A percentile compares a stretch with the other conserved stretches of the same genome.
phyloP scores from a whole-genome alignment of 2,888 invertebrate genomes.

The Macroteleia sp. region DNA sequence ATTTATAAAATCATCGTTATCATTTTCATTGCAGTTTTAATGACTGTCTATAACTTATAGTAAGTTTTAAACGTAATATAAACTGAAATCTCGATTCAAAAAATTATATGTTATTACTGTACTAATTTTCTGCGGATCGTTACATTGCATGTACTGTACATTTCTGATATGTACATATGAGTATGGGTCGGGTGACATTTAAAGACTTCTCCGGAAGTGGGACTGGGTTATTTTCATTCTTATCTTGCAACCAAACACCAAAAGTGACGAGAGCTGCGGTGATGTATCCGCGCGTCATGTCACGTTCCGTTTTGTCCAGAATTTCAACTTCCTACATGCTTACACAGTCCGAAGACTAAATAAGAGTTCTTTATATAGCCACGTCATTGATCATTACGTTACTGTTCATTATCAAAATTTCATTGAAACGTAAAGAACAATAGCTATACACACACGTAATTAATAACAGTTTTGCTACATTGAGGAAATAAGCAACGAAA shows the following conservation, averaged over 20 bases:
- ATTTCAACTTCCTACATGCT: constrained; percentile 57
- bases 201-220: constrained; percentile 76
- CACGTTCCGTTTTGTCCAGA: constrained; percentile 49
- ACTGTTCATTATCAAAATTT: not conserved
- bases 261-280: constrained; percentile 57
- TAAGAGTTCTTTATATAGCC: constrained; percentile 20
- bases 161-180: too few relatives aligned
- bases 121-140: constrained; percentile 16
- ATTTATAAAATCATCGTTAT: too few relatives aligned
- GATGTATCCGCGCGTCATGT: constrained; percentile 60
- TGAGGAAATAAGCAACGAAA: too few relatives aligned
- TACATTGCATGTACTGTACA: constrained; percentile 35
- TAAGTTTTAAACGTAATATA: too few relatives aligned
- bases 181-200: too few relatives aligned
- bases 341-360: constrained; percentile 45
- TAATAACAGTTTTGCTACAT: too few relatives aligned
- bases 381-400: constrained; percentile 21
- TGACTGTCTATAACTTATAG: too few relatives aligned
- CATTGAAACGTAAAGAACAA: not conserved
- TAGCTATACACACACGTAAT: too few relatives aligned
- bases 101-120: too few relatives aligned
- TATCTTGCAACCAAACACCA: constrained; percentile 74
- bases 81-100: too few relatives aligned
- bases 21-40: too few relatives aligned
- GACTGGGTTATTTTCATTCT: constrained; percentile 70